phyloP scores from a whole-genome alignment of 2,888 invertebrate species.

The Cosmia pyralina region DNA sequence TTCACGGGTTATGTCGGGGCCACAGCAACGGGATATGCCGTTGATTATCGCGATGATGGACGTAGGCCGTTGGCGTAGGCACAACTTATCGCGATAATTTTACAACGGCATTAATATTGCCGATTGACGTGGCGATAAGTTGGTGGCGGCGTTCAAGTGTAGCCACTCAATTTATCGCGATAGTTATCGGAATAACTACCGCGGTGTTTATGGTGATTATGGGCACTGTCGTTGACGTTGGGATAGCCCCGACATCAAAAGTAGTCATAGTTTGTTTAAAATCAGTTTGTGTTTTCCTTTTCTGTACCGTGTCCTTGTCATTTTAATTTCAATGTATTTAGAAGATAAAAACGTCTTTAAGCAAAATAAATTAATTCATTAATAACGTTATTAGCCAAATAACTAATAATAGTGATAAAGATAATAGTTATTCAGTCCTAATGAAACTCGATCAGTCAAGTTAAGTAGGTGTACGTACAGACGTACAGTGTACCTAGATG shows the following conservation, averaged over 20 bases:
- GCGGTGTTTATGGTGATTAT: no score
- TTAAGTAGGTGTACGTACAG: not conserved
- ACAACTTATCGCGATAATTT: no score
- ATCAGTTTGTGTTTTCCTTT: not conserved
- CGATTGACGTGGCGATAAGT: no score
- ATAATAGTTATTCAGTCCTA: slow-evolving; percentile 17
- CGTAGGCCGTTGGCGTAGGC: no score
- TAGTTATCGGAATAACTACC: no score
- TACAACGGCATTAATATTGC: no score
- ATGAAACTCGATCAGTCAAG: slow-evolving; percentile 17
- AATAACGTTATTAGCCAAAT: not conserved
- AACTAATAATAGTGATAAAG: slow-evolving; percentile 7
- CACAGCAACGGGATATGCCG: no score
- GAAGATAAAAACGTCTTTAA: not conserved
- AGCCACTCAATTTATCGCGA: no score
- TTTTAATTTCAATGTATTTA: not conserved
- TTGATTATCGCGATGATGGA: no score
- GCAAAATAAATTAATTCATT: not conserved
- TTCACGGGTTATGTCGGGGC: not conserved
- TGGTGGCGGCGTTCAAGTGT: no score
- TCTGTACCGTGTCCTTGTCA: not conserved
- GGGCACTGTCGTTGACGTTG: no score
- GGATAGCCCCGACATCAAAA: no score
- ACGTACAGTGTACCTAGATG: slow-evolving; percentile 23
- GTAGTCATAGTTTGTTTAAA: not conserved